phyloP scores from a whole-genome alignment of 64 coral and sea anemone genomes.

The Porites lutea region DNA sequence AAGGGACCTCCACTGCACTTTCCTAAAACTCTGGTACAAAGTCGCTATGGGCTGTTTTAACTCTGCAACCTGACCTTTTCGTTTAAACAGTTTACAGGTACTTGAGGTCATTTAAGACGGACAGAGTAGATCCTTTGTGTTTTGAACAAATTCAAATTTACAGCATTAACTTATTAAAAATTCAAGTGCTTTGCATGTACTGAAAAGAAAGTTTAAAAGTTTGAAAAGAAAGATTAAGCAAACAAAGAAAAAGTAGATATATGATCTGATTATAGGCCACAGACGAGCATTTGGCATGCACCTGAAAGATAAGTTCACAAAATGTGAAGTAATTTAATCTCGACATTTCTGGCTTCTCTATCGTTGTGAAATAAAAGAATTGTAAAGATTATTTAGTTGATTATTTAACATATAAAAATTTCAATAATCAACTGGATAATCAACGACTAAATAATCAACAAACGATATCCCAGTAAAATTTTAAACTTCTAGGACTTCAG shows the following conservation, averaged over 20 bases:
- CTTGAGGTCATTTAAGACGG: not conserved
- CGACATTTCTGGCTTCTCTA: too few relatives aligned
- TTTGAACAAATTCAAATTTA: conserved; percentile 1
- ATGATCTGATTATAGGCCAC: not conserved
- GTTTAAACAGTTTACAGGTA: not conserved
- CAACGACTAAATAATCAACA: too few relatives aligned
- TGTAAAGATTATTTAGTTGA: too few relatives aligned
- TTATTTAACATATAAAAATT: too few relatives aligned
- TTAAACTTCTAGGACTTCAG: too few relatives aligned
- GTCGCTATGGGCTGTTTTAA: not conserved
- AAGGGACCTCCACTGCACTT: not conserved
- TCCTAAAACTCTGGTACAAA: not conserved
- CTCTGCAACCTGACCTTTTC: not conserved
- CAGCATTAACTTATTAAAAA: conserved; percentile 4
- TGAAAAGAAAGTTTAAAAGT: conserved; percentile 1
- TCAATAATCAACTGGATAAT: too few relatives aligned
- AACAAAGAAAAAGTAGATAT: not conserved
- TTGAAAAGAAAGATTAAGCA: conserved; percentile 11
- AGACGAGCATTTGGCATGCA: too few relatives aligned
- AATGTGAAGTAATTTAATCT: too few relatives aligned
- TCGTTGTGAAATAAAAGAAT: too few relatives aligned
- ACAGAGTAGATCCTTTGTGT: not conserved
- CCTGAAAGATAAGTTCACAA: too few relatives aligned
- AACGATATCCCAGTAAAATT: too few relatives aligned
- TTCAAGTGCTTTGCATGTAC: not conserved